Percentiles rank a stretch among this genome's conserved stretches.
Conservation (phyloP, 2,113 vertebrate species). For the Saccopteryx bilineata region DNA sequence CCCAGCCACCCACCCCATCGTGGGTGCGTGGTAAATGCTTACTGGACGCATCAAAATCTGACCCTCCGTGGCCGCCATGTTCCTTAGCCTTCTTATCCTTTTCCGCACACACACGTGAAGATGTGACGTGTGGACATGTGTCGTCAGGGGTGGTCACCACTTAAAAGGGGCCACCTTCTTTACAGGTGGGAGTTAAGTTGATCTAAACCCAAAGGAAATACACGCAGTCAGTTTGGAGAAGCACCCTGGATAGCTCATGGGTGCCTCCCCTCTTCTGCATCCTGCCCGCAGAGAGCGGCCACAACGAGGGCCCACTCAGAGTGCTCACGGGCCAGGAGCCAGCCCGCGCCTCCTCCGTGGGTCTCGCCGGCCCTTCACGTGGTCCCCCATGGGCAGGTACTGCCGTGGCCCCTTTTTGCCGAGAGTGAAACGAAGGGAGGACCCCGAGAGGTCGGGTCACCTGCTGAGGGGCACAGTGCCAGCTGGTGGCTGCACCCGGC, state of each 20-base stretch:
- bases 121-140: neutral
- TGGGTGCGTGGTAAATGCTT: neutral
- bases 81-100: too few relatives aligned
- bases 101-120: neutral
- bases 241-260: too few relatives aligned
- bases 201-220: neutral
- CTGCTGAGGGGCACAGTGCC: neutral
- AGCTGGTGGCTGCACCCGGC: neutral
- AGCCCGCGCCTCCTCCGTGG: neutral
- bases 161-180: neutral
- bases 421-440: neutral
- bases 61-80: rapidly evolving
- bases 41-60: neutral
- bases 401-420: neutral
- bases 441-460: neutral
- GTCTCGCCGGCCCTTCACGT: neutral
- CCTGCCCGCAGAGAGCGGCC: too few relatives aligned
- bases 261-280: neutral
- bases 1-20: neutral
- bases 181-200: neutral
- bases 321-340: too few relatives aligned
- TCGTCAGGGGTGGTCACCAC: neutral
- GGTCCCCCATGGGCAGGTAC: too few relatives aligned
- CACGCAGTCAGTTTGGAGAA: neutral
- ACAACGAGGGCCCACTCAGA: neutral